These are phyloP conservation scores for Trichoplusia ni DNA, from an alignment of 1,140 invertebrate genomes.

Conservation along the genomic window DNA sequence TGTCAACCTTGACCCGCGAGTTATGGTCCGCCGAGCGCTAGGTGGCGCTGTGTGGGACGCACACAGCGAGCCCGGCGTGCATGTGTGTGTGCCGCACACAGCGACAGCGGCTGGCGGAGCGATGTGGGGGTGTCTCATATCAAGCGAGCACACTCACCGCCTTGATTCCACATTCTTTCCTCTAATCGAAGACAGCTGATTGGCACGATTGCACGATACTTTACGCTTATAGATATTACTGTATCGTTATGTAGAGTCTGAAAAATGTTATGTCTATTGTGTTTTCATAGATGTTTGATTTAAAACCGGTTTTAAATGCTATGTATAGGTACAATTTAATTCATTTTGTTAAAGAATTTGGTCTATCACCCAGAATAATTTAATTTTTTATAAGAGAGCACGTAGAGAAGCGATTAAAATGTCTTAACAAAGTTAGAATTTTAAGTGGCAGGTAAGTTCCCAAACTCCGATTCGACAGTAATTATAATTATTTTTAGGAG, in stretches of 20 bases:
- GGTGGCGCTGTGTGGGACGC: slow-evolving; percentile 59
- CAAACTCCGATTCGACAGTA: too few relatives aligned
- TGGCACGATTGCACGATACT: slow-evolving; percentile 41
- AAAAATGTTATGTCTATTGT: neutral
- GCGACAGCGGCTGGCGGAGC: slow-evolving; percentile 1
- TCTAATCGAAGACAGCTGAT: slow-evolving; percentile 41
- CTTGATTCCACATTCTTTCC: slow-evolving; percentile 41
- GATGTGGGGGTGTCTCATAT: slow-evolving; percentile 51
- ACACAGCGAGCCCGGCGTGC: slow-evolving; percentile 46
- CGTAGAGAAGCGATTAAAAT: too few relatives aligned
- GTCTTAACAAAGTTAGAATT: too few relatives aligned
- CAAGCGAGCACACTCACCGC: slow-evolving; percentile 41
- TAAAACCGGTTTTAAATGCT: too few relatives aligned
- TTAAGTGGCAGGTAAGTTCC: slow-evolving; percentile 11
- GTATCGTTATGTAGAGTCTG: slow-evolving; percentile 17
- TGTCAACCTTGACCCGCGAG: slow-evolving; percentile 70
- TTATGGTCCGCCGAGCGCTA: slow-evolving; percentile 55
- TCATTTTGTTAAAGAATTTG: too few relatives aligned
- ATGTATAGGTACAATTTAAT: too few relatives aligned
- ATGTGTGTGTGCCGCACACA: slow-evolving; percentile 64
- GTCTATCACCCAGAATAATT: too few relatives aligned
- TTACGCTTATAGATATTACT: slow-evolving; percentile 11
- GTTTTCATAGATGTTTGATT: neutral
- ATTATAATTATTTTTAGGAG: too few relatives aligned
- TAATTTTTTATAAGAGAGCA: too few relatives aligned